Conservation (phyloP, 2,888 invertebrate genomes). For the Seira sanloemensis region DNA sequence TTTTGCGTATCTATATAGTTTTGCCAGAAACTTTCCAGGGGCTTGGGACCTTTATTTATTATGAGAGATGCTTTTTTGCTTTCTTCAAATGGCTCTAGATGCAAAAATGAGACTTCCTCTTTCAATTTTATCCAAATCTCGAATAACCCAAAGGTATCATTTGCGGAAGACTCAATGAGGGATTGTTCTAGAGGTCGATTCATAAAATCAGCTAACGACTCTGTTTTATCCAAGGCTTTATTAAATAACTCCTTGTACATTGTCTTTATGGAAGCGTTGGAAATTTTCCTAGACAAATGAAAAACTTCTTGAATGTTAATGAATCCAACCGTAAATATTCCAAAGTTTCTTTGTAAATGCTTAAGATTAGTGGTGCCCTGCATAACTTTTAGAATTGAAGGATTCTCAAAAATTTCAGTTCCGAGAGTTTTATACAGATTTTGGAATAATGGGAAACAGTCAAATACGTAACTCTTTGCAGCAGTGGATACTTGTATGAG, state of each 20-base stretch:
- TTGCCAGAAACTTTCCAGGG: background rate
- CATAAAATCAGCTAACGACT: background rate
- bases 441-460: background rate
- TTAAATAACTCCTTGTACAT: background rate
- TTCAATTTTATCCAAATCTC: background rate
- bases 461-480: background rate
- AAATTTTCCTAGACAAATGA: background rate
- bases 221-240: background rate
- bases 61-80: background rate
- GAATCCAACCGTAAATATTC: background rate
- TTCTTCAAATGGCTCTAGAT: background rate
- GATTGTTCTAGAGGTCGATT: background rate
- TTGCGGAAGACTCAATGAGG: background rate
- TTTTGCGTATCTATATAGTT: background rate
- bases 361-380: background rate
- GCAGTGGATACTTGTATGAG: background rate
- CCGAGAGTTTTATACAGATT: background rate
- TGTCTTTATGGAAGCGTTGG: background rate
- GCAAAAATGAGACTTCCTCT: background rate
- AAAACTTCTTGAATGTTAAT: background rate
- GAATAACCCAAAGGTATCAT: background rate
- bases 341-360: background rate
- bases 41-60: background rate
- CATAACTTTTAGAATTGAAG: background rate
- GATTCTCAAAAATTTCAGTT: background rate